Evolutionary conservation across 2,888 invertebrate genomes (phyloP), one percentile per base, ranked within the genome.

Genomic region (Meta bourneti): DNA sequence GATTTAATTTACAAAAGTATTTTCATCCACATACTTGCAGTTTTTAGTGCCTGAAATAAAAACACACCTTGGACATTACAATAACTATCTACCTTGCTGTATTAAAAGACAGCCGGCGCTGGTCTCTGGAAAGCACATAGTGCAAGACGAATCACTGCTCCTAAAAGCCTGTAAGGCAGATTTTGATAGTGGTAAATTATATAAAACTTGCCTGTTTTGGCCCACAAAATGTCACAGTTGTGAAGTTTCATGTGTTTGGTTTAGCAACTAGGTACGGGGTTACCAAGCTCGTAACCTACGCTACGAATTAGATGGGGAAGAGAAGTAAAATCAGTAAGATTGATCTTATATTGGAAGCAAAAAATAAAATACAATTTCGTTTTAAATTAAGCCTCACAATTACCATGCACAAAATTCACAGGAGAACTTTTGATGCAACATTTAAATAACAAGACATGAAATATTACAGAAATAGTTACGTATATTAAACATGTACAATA

Each of bases 201-300:
- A 89, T 93, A 91, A 92, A 93, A 93, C 93, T 93, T 93, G 93
- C 93, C 93, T 93, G 93, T 89, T 91, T 92, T 91, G 85, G 93
- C 91, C 92, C 93, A 93, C 93, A 93, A 90, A 90, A 93, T 91
- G 92, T 93, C 93, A 93, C 93, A 93, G 93, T 91, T 89, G 93
- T 93, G 93, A 84, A 77, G 93, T 93, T 93, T 89, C 91, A 89
- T 85, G 90, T 93, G 83, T 81, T 92, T 61, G 87, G 93, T 89
- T 89, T 92, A 92, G 92, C 89, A 91, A 90, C 88, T 93, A 93
- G 93, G 93, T 93, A 87, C 93, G 93, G 82, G 91, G 88, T 93
- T 94, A 94, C 94, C 95, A 95, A 95, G 95, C 95, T 95, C 95
- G 95, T 95, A 94, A 95, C 95, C 95, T 95, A 95, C 94, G 95